Conservation (phyloP, 92 coral and sea anemone genomes). For the Palythoa caribaeorum region DNA sequence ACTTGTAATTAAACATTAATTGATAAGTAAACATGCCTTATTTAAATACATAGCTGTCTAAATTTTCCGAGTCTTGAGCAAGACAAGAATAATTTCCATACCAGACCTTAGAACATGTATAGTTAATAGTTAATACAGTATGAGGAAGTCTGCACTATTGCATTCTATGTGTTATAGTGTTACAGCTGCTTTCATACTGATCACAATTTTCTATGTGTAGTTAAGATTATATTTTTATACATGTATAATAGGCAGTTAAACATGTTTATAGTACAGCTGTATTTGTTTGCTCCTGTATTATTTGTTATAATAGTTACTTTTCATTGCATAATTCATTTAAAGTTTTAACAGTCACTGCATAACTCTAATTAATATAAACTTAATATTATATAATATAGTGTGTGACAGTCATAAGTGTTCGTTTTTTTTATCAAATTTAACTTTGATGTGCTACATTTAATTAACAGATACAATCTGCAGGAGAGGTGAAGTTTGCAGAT, state of each 20-base stretch:
- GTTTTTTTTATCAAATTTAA: not conserved
- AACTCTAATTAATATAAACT: not conserved
- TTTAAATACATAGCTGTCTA: not conserved
- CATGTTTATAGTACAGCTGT: not conserved
- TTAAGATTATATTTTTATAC: too few species aligned
- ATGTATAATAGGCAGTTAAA: not conserved
- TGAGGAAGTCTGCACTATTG: not conserved
- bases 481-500: conserved; percentile 7
- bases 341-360: not conserved
- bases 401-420: not conserved
- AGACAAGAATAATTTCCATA: not conserved
- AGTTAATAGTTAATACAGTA: not conserved
- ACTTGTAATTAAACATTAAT: not conserved
- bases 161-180: not conserved
- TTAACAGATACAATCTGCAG: conserved; percentile 25
- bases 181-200: not conserved
- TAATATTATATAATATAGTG: not conserved
- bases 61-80: not conserved
- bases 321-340: not conserved
- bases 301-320: too few species aligned
- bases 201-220: not conserved
- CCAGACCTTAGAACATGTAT: not conserved
- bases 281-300: not conserved
- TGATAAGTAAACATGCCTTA: not conserved
- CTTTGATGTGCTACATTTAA: not conserved